Evolutionary conservation across 2,888 invertebrate species (phyloP).

Genomic region (Lydus trimaculatus): DNA sequence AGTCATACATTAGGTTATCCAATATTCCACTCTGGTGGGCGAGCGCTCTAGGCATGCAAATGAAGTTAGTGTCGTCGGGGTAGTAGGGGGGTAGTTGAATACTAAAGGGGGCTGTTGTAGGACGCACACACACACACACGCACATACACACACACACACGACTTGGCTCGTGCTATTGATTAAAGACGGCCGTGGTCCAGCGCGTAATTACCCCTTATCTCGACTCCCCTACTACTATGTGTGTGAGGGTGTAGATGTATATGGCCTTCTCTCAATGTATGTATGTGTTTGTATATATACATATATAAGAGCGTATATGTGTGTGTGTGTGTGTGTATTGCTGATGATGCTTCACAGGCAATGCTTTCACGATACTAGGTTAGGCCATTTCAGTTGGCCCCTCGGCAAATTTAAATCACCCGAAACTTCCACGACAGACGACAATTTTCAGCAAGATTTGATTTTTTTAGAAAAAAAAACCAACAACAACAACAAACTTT

Average conservation of each 20-base stretch:
- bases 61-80: constrained; percentile 60
- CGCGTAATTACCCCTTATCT: constrained; percentile 60
- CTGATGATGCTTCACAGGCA: constrained; percentile 23
- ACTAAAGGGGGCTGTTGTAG: constrained; percentile 32
- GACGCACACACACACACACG: constrained; percentile 40
- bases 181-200: constrained; percentile 61
- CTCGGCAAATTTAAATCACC: constrained; percentile 1
- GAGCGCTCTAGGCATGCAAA: constrained; percentile 62
- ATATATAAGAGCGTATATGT: not conserved
- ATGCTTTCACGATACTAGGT: constrained; percentile 23
- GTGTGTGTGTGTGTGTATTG: not conserved
- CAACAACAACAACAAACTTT: too few relatives aligned
- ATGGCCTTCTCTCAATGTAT: not conserved
- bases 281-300: not conserved
- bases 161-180: constrained; percentile 60
- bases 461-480: not conserved
- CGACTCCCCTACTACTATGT: constrained; percentile 45
- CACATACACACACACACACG: constrained; percentile 42
- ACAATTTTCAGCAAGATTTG: not conserved
- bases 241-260: constrained; percentile 6
- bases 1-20: constrained; percentile 61
- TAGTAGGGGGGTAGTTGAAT: constrained; percentile 27
- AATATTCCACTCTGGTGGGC: constrained; percentile 61
- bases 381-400: constrained; percentile 10
- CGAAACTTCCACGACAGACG: not conserved